A percentile compares a stretch with the other conserved stretches of the same genome.
Conservation (phyloP, 1,140 invertebrate genomes). For the Ceratina japonica region DNA sequence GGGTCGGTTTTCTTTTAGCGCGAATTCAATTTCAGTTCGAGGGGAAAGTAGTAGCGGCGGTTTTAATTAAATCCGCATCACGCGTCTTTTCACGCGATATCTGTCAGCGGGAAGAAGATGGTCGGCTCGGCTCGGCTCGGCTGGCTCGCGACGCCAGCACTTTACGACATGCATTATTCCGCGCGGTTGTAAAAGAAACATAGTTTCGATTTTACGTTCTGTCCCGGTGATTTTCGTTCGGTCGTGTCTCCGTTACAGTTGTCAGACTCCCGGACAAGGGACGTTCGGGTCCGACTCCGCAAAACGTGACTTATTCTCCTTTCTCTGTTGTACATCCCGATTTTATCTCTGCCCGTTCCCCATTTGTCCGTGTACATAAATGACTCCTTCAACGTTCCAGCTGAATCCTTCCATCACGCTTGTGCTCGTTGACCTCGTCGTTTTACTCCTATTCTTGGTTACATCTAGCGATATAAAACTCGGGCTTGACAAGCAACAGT, state of each 20-base stretch:
- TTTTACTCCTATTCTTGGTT: conserved; percentile 15
- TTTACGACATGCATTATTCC: conserved; percentile 46
- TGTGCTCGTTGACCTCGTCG: conserved; percentile 28
- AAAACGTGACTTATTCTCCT: conserved; percentile 22
- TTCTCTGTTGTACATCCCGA: not conserved
- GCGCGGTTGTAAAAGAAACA: conserved; percentile 37
- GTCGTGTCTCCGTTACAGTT: conserved; percentile 40
- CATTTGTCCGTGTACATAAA: conserved; percentile 22
- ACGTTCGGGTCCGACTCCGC: conserved; percentile 21
- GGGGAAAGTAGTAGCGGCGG: not conserved
- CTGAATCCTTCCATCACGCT: not conserved
- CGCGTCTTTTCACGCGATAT: conserved; percentile 9
- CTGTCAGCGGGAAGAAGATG: too few relatives aligned
- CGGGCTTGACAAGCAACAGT: conserved; percentile 26
- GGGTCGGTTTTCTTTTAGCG: not conserved
- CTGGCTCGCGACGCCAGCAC: not conserved
- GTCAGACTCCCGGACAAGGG: conserved; percentile 41
- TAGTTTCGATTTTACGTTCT: conserved; percentile 40
- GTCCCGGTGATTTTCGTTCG: conserved; percentile 31
- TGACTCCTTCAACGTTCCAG: conserved; percentile 25
- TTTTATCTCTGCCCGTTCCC: conserved; percentile 33
- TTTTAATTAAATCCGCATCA: conserved; percentile 14
- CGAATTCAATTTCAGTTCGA: too few relatives aligned
- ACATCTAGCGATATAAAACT: conserved; percentile 17
- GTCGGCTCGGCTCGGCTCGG: not conserved